These are phyloP conservation scores for Ethmia dodecea DNA, from an alignment of 2,888 invertebrate genomes.

Conservation along the genomic window DNA sequence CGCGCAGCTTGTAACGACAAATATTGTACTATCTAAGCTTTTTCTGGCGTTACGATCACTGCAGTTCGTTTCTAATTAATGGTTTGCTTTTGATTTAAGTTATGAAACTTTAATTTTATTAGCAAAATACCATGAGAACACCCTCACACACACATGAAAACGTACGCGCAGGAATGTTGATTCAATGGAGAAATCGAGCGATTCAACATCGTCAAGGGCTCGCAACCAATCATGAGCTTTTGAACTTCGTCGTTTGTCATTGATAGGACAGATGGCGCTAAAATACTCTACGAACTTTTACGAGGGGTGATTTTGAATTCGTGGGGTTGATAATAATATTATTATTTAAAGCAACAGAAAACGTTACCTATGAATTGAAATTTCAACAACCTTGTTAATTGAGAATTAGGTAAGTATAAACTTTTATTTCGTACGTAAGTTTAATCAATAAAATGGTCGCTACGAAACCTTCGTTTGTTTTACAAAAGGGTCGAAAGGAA, in stretches of 20 bases:
- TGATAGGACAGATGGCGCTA: constrained; percentile 57
- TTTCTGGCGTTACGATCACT: constrained; percentile 14
- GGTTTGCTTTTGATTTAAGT: constrained; percentile 49
- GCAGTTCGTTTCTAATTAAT: constrained; percentile 23
- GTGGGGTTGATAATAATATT: constrained; percentile 9
- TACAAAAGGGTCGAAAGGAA: neutral
- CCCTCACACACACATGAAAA: constrained; percentile 57
- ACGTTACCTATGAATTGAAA: no score
- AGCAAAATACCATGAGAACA: constrained; percentile 57
- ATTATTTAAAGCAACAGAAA: no score
- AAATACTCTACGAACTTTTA: constrained; percentile 5
- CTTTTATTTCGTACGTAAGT: neutral
- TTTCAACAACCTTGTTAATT: constrained; percentile 1
- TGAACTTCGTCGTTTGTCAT: constrained; percentile 39
- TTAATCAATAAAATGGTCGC: neutral
- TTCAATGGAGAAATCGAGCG: constrained; percentile 76
- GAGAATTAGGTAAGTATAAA: neutral
- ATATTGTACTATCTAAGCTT: constrained; percentile 30
- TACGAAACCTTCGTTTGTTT: neutral
- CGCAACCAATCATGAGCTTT: constrained; percentile 61
- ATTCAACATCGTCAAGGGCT: constrained; percentile 53
- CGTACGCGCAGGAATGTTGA: constrained; percentile 75
- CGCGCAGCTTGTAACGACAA: constrained; percentile 45
- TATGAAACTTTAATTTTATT: constrained; percentile 30
- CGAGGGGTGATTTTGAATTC: constrained; percentile 35